Base-by-base conservation (phyloP, 2,888 invertebrate species). In the Glaucopsyche alexis region DNA sequence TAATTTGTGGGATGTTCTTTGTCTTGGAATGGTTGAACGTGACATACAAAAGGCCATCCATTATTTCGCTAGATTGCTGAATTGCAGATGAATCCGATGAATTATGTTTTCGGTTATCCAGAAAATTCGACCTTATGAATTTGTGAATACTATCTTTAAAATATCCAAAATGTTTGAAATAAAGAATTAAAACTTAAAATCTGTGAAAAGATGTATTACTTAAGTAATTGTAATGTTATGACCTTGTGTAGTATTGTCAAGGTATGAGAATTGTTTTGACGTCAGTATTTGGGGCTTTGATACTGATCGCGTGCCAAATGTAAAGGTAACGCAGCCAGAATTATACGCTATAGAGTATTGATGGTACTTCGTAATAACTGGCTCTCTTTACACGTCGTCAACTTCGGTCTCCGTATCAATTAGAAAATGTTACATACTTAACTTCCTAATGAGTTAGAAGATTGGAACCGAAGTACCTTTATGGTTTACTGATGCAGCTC, bases 201-300 rank as follows among this genome's bases (percentile, higher is more conserved):
- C n/a, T 13, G 45, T 67, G 45, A 45, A 42, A 66, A 66, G 42
- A 7, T 29, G 29, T 47, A 13, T 29, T n/a, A n/a, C n/a, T n/a
- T 29, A 29, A 29, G 29, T 29, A 29, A 19, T 7, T 49, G 29
- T 45, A 67, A 19, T 40, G 40, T 40, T 40, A 40, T 29, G 69
- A 49, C 69, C 67, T 67, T 47, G 67, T 47, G 47, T 47, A 13
- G 66, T 19, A 47, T 67, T 67, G 47, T 67, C 67, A 45, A 19
- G 67, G 67, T 19, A 67, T 67, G 67, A 45, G 67, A 67, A 16
- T 47, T 47, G 45, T 47, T 47, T 47, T 69, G 69, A 69, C 69
- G 49, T 69, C 29, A 19, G 69, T 67, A 67, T 16, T 45, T 45
- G 19, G 8, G 69, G 49, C 47, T 45, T 47, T 29, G 14, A 29